Evolutionary conservation across 2,113 vertebrate species (phyloP), one percentile per base, ranked within the genome.

Genomic region (Laticauda colubrina): DNA sequence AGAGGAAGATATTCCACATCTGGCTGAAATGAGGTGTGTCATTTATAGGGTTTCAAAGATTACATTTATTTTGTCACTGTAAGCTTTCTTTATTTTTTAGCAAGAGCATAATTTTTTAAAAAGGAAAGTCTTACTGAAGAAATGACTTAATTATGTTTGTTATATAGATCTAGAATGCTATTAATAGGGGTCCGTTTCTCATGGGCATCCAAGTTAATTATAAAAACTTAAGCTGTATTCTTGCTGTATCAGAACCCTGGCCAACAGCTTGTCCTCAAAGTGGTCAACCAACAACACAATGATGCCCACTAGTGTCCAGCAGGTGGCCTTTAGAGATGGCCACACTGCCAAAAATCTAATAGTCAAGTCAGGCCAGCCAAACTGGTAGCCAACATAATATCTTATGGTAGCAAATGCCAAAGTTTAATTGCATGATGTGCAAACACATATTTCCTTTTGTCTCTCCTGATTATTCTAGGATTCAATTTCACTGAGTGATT

Each of bases 21-120:
- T 96, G 96, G 88, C 90, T 90, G 56, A 96, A 97, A 97, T 91
- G 85, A 96, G 69, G 91, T 94, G 88, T 91, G 53, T 89, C 56
- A 93, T 95, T 97, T 96, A 56, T 88, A 92, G 55, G n/a, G 12
- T 89, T 95, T 94, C 89, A 93, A 94, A 94, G 34, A 85, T 75
- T 90, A 54, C n/a, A 92, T 92, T 90, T 2, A 93, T 96, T 97
- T 96, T 97, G 91, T 88, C 91, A 93, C 94, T 95, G 94, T 91
- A 96, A 94, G 86, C 26, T 93, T 91, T 56, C 64, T 93, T n/a
- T 93, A 34, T 93, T 93, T 91, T 57, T 23, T 93, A 96, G 95
- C 1, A 89, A 91, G 51, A 26, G 2, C n/a, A 94, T 95, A 91
- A 93, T 64, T 59, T 87, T 51, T 87, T 14, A 92, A 14, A 94